phyloP scores from a whole-genome alignment of 2,797 vertebrate genomes.

The Caiman crocodilus region DNA sequence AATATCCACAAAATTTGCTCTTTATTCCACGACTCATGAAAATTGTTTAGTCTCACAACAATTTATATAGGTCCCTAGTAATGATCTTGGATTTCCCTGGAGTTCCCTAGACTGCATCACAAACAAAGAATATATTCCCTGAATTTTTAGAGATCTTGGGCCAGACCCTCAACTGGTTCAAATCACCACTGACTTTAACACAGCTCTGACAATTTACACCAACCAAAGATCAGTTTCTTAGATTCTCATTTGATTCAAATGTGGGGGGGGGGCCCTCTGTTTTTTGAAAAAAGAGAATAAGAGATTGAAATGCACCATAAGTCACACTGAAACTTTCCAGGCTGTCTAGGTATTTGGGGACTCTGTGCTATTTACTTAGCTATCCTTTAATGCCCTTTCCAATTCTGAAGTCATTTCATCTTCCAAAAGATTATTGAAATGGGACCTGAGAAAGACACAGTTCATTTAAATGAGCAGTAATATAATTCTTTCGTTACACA shows the following conservation, averaged over 20 bases:
- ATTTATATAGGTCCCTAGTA: too few species aligned
- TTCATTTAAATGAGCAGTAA: conserved; percentile 50
- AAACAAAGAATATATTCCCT: neutral
- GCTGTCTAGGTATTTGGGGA: conserved; percentile 5
- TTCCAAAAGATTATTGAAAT: conserved; percentile 53
- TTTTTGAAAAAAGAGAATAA: conserved; percentile 47
- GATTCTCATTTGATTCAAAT: conserved; percentile 29
- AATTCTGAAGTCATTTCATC: conserved; percentile 41
- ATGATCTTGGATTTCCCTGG: neutral
- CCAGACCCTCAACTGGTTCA: neutral
- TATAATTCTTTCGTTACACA: conserved; percentile 28
- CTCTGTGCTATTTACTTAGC: conserved; percentile 26
- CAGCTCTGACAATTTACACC: neutral
- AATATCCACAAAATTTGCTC: too few species aligned
- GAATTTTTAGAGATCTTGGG: conserved; percentile 6
- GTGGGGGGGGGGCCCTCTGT: conserved; percentile 36
- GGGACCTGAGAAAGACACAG: conserved; percentile 28
- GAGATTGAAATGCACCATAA: neutral
- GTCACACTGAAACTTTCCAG: neutral
- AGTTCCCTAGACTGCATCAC: neutral
- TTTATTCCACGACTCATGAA: too few species aligned
- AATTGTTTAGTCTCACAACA: too few species aligned
- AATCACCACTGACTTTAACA: neutral
- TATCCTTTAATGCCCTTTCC: conserved; percentile 38
- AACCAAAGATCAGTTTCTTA: neutral